Evolutionary conservation across 2,113 vertebrate genomes (phyloP).

Genomic region (Alethe diademata): DNA sequence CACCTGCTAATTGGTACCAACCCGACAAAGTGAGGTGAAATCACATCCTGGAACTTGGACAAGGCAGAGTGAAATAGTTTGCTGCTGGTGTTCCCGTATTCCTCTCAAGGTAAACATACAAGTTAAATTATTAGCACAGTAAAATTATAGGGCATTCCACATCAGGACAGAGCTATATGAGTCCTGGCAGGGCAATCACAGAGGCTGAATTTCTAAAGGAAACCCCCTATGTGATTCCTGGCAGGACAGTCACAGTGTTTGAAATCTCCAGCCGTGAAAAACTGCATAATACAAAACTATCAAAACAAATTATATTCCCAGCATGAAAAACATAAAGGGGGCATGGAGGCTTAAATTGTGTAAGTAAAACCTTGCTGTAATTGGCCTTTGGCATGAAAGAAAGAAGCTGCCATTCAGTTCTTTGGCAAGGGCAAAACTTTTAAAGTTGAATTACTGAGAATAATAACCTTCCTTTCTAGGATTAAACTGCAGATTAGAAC

Average conservation of each 20-base stretch:
- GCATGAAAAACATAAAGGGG: conserved; percentile 28
- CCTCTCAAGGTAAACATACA: background rate
- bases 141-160: background rate
- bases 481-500: background rate
- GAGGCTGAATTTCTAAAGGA: conserved; percentile 43
- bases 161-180: background rate
- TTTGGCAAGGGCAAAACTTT: background rate
- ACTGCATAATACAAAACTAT: conserved; percentile 45
- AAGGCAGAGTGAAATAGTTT: background rate
- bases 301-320: conserved; percentile 59
- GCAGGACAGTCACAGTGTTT: conserved; percentile 45
- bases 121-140: background rate
- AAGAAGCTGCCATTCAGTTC: background rate
- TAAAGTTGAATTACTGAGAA: background rate
- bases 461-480: background rate
- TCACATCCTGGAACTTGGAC: background rate
- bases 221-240: conserved; percentile 49
- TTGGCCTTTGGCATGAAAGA: conserved; percentile 10
- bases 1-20: conserved; percentile 8
- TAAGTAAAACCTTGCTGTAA: conserved; percentile 50
- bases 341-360: conserved; percentile 11
- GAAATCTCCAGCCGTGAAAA: conserved; percentile 50
- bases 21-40: background rate
- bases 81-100: background rate
- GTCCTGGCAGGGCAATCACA: conserved; percentile 13